phyloP scores from a whole-genome alignment of 1,140 invertebrate species.

The Hirudo medicinalis region DNA sequence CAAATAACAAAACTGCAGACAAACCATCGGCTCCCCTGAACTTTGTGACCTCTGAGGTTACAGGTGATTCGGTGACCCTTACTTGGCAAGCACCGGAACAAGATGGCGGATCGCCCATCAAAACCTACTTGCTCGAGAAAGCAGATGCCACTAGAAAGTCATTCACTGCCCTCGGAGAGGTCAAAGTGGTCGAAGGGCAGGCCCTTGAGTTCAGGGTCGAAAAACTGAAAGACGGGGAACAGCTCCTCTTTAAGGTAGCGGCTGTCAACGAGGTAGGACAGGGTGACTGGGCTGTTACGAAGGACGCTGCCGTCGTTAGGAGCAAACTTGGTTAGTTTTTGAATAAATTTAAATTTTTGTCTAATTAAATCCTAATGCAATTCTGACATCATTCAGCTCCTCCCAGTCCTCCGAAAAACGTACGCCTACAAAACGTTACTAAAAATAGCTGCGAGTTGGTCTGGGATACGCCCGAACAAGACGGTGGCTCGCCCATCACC shows the following conservation, averaged over 20 bases:
- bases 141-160: slow-evolving; percentile 29
- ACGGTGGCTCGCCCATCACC: slow-evolving; percentile 81
- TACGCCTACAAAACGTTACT: slow-evolving; percentile 85
- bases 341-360: neutral
- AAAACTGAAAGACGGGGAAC: slow-evolving; percentile 74
- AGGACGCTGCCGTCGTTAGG: slow-evolving; percentile 42
- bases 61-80: slow-evolving; percentile 65
- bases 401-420: slow-evolving; percentile 71
- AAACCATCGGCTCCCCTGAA: slow-evolving; percentile 40
- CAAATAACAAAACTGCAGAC: slow-evolving; percentile 28
- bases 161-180: slow-evolving; percentile 29
- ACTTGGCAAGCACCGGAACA: slow-evolving; percentile 39
- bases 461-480: slow-evolving; percentile 77
- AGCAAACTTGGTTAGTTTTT: slow-evolving; percentile 33
- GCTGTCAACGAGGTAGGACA: slow-evolving; percentile 88
- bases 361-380: neutral
- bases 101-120: slow-evolving; percentile 39
- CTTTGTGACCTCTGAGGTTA: slow-evolving; percentile 44
- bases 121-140: slow-evolving; percentile 37
- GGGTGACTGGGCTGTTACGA: slow-evolving; percentile 67
- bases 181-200: slow-evolving; percentile 21
- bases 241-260: slow-evolving; percentile 87
- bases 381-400: slow-evolving; percentile 50
- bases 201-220: slow-evolving; percentile 59
- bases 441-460: slow-evolving; percentile 81